Conservation (phyloP, 2,888 invertebrate genomes). For the Drosophila hamatofila region DNA sequence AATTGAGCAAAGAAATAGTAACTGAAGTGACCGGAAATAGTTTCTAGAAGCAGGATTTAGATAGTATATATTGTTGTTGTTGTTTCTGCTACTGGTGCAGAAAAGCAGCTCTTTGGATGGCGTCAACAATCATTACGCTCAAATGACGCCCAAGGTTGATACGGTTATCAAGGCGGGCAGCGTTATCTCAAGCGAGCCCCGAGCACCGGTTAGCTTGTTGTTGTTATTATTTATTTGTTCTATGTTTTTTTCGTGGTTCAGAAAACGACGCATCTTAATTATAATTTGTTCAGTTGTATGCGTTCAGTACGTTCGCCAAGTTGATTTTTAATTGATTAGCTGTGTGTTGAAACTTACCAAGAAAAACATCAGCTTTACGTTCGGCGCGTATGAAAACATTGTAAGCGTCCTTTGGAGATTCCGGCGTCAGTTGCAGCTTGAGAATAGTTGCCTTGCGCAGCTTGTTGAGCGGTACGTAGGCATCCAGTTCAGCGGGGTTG, state of each 20-base stretch:
- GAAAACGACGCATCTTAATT: conserved; percentile 38
- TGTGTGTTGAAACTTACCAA: conserved; percentile 72
- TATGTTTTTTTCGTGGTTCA: conserved; percentile 16
- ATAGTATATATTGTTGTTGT: conserved; percentile 8
- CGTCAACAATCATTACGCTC: conserved; percentile 52
- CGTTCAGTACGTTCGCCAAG: conserved; percentile 32
- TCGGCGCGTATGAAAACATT: conserved; percentile 83
- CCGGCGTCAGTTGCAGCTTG: conserved; percentile 81
- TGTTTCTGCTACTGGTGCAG: conserved; percentile 22
- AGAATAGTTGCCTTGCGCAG: conserved; percentile 78
- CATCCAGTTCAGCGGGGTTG: conserved; percentile 77
- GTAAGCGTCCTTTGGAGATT: conserved; percentile 65
- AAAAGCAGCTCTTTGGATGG: conserved; percentile 28
- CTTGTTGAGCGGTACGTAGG: conserved; percentile 83
- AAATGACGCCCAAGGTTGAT: conserved; percentile 67
- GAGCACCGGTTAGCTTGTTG: conserved; percentile 24
- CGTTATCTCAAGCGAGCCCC: conserved; percentile 38
- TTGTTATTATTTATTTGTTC: background rate
- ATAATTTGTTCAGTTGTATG: conserved; percentile 41
- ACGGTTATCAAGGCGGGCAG: conserved; percentile 65
- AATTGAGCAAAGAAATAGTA: background rate
- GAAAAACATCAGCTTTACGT: conserved; percentile 83
- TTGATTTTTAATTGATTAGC: conserved; percentile 25
- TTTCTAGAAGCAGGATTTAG: background rate
- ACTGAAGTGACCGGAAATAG: background rate